A percentile compares a stretch with the other conserved stretches of the same genome.
phyloP scores from a whole-genome alignment of 1,140 invertebrate species.

The Galleria mellonella region DNA sequence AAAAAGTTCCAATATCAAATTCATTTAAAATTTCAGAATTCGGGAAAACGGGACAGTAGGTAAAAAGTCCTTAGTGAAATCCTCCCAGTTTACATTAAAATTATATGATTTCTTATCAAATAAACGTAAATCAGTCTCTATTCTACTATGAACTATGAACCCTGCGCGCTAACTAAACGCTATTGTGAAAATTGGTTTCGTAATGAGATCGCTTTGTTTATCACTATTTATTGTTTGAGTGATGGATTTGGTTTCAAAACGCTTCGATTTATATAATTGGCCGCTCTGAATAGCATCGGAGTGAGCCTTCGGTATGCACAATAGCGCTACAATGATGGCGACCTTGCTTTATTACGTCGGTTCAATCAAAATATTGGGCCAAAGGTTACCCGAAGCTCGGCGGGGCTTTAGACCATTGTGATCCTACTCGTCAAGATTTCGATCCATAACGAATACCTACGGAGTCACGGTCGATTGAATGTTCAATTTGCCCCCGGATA shows the following conservation, averaged over 20 bases:
- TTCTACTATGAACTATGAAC: no score
- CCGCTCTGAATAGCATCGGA: slow-evolving; percentile 26
- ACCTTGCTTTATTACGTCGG: slow-evolving; percentile 47
- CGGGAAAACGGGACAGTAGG: no score
- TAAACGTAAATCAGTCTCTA: no score
- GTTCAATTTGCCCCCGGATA: slow-evolving; percentile 34
- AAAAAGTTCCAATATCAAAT: no score
- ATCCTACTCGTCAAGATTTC: slow-evolving; percentile 11
- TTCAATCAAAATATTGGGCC: slow-evolving; percentile 59
- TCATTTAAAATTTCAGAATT: no score
- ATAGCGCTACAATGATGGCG: slow-evolving; percentile 36
- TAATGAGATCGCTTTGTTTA: slow-evolving; percentile 13
- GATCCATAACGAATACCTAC: slow-evolving; percentile 27
- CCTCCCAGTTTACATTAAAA: no score
- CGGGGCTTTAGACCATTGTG: slow-evolving; percentile 19
- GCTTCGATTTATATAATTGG: slow-evolving; percentile 24
- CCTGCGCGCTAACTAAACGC: no score
- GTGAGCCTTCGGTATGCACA: slow-evolving; percentile 25
- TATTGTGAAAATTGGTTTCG: no score
- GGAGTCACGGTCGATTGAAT: slow-evolving; percentile 50
- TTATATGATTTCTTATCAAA: no score
- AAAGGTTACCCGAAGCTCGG: slow-evolving; percentile 31
- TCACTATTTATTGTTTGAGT: slow-evolving; percentile 17
- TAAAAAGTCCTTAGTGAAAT: no score
- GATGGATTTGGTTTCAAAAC: slow-evolving; percentile 26